Evolutionary conservation across 1,140 invertebrate genomes (phyloP).

Genomic region (Pemphigus obesinymphae): DNA sequence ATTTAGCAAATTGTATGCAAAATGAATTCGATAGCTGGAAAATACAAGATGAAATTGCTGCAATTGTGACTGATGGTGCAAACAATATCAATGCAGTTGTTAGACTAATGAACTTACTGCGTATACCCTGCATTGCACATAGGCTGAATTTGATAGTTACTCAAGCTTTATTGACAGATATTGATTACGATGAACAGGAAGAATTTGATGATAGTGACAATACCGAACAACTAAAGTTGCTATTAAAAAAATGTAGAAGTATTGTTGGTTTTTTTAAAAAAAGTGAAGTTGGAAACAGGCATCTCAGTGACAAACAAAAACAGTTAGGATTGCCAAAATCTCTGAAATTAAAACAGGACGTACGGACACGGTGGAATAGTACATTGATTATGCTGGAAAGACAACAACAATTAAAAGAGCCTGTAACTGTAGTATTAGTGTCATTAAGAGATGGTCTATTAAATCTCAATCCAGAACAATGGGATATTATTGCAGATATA

Average conservation of each 20-base stretch:
- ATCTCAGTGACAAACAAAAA: background rate
- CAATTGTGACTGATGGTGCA: background rate
- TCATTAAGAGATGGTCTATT: background rate
- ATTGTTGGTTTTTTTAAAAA: too few relatives aligned
- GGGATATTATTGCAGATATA: background rate
- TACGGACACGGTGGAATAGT: background rate
- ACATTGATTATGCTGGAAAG: conserved; percentile 11
- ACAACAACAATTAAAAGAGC: background rate
- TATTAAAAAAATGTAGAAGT: background rate
- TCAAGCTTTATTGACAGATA: background rate
- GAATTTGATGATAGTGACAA: background rate
- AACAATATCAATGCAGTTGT: background rate
- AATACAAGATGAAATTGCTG: background rate
- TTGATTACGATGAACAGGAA: background rate
- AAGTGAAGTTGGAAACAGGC: background rate
- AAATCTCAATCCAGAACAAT: background rate
- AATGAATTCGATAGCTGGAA: background rate
- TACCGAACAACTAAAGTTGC: too few relatives aligned
- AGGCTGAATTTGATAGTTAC: background rate
- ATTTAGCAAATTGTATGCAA: background rate
- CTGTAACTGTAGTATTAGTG: background rate
- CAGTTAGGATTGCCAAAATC: background rate
- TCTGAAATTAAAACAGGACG: background rate
- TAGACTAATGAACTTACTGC: background rate
- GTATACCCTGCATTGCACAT: background rate